phyloP scores from a whole-genome alignment of 2,888 invertebrate genomes.

The Poecilobothrus nobilitatus region DNA sequence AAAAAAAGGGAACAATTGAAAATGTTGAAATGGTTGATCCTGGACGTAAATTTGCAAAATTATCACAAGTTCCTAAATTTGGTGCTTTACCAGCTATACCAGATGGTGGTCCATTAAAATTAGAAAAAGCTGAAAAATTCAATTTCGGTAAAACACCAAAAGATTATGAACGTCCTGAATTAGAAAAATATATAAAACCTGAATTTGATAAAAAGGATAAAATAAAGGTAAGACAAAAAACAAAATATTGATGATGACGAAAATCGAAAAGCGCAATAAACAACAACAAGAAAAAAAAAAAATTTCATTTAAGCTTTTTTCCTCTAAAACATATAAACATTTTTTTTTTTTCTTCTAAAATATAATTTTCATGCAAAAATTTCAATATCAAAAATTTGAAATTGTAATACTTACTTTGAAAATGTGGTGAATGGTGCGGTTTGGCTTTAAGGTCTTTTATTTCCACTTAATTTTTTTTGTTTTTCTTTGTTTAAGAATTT shows the following conservation, averaged over 20 bases:
- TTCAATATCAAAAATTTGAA: no score
- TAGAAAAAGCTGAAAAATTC: slow-evolving; percentile 53
- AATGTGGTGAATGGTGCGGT: no score
- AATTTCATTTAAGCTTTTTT: no score
- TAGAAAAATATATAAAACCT: slow-evolving; percentile 55
- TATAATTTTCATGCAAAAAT: no score
- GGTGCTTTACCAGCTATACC: slow-evolving; percentile 51
- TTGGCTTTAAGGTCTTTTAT: no score
- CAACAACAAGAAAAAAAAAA: slow-evolving; percentile 20
- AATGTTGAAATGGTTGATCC: not conserved
- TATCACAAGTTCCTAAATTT: slow-evolving; percentile 42
- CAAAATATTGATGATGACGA: slow-evolving; percentile 15
- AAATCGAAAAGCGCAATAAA: slow-evolving; percentile 23
- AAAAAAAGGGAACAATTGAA: not conserved
- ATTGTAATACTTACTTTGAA: no score
- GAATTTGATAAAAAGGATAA: slow-evolving; percentile 43
- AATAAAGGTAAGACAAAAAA: slow-evolving; percentile 23
- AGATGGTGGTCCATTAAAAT: slow-evolving; percentile 59
- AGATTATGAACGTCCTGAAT: slow-evolving; percentile 64
- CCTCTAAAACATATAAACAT: no score
- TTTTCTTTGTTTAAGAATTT: no score
- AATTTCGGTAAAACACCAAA: slow-evolving; percentile 36
- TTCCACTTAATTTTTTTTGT: no score
- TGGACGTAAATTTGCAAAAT: slow-evolving; percentile 31
- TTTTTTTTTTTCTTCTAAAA: no score